These are phyloP conservation scores for Coregonus ussuriensis DNA, from an alignment of 2,797 vertebrate genomes.

Conservation along the genomic window DNA sequence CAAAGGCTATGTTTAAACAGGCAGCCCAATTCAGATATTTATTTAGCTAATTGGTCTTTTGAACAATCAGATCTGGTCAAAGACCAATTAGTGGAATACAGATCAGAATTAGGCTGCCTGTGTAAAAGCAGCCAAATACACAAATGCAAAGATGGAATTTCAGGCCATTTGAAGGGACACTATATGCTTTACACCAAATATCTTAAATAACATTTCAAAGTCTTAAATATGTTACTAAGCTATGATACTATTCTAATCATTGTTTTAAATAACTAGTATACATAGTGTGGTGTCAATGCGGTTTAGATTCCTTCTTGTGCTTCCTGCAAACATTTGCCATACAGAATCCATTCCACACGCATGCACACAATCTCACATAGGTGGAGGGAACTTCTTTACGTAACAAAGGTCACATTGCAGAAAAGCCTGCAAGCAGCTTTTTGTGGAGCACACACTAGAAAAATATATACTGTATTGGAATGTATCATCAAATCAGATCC, in stretches of 20 bases:
- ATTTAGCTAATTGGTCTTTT: background rate
- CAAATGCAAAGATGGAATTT: slow-evolving; percentile 64
- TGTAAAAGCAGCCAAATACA: slow-evolving; percentile 49
- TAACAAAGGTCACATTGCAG: slow-evolving; percentile 34
- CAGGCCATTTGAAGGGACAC: slow-evolving; percentile 73
- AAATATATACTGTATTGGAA: slow-evolving; percentile 68
- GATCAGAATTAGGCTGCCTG: too few species aligned
- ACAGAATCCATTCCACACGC: slow-evolving; percentile 31
- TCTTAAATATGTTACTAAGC: slow-evolving; percentile 77
- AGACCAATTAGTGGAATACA: too few species aligned
- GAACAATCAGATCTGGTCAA: too few species aligned
- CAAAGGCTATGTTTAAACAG: slow-evolving; percentile 27
- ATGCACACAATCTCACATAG: slow-evolving; percentile 22
- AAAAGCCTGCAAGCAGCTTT: slow-evolving; percentile 52
- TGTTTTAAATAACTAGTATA: slow-evolving; percentile 76
- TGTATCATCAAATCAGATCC: slow-evolving; percentile 52
- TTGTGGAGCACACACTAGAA: slow-evolving; percentile 55
- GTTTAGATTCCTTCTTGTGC: slow-evolving; percentile 62
- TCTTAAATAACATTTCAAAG: slow-evolving; percentile 73
- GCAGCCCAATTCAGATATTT: too few species aligned
- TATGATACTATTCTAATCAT: slow-evolving; percentile 74
- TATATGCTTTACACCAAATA: slow-evolving; percentile 67
- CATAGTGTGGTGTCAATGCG: slow-evolving; percentile 65
- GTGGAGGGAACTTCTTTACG: slow-evolving; percentile 9
- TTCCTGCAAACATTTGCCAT: slow-evolving; percentile 52